phyloP scores from a whole-genome alignment of 2,888 invertebrate species.

The Rotaria sp. region DNA sequence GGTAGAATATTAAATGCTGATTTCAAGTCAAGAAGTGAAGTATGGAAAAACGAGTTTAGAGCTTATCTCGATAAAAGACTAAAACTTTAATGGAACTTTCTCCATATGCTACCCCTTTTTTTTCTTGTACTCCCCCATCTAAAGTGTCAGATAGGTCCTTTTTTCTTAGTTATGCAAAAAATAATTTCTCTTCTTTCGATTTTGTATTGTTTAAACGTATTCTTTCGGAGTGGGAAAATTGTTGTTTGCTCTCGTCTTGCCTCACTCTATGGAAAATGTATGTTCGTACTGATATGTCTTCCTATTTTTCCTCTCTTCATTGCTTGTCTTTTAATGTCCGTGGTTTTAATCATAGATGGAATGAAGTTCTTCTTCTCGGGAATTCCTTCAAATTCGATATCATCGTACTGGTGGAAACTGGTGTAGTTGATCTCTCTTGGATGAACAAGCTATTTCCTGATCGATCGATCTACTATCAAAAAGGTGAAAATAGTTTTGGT shows the following conservation, averaged over 20 bases:
- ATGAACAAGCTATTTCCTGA: too few relatives aligned
- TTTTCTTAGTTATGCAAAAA: background rate
- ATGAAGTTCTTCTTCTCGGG: too few relatives aligned
- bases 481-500: too few relatives aligned
- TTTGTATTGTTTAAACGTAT: background rate
- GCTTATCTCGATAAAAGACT: background rate
- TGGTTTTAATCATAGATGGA: too few relatives aligned
- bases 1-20: background rate
- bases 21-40: background rate
- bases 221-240: background rate
- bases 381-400: too few relatives aligned
- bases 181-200: background rate
- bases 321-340: too few relatives aligned
- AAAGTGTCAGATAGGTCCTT: accelerated
- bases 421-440: too few relatives aligned
- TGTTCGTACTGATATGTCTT: background rate
- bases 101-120: background rate
- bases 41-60: background rate
- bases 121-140: too few relatives aligned
- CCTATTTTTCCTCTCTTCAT: too few relatives aligned
- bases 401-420: too few relatives aligned
- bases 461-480: too few relatives aligned
- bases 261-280: background rate
- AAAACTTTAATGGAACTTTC: too few relatives aligned
- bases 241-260: background rate